These are phyloP conservation scores for Montifringilla adamsi DNA, from an alignment of 2,113 vertebrate genomes.

Conservation along the genomic window DNA sequence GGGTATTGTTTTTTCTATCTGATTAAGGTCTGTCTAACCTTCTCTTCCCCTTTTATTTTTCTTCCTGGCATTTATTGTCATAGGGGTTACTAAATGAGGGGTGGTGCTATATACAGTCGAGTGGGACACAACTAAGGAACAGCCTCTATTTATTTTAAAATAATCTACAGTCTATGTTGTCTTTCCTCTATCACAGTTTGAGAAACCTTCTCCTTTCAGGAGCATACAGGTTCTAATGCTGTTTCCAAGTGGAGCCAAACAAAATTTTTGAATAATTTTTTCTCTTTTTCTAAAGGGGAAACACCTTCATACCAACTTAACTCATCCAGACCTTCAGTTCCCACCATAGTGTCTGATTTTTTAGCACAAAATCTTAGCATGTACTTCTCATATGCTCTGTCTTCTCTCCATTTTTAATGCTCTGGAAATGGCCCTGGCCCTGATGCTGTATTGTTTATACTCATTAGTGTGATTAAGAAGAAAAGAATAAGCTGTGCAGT, in stretches of 20 bases:
- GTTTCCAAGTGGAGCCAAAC: not conserved
- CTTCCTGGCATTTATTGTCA: not conserved
- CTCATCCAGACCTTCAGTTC: not conserved
- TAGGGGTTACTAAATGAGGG: not conserved
- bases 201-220: not conserved
- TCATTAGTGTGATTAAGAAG: constrained; percentile 27
- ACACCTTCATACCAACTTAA: not conserved
- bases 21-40: not conserved
- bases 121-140: not conserved
- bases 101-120: not conserved
- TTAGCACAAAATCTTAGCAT: not conserved
- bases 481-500: not conserved
- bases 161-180: not conserved
- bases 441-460: not conserved
- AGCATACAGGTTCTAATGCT: not conserved
- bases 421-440: not conserved
- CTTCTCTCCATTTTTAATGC: not conserved
- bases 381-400: not conserved
- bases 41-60: not conserved
- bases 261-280: not conserved
- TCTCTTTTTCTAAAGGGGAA: not conserved
- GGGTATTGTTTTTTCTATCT: not conserved
- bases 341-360: not conserved
- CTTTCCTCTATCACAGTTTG: not conserved
- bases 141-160: not conserved